These are phyloP conservation scores for Pterostichus madidus DNA, from an alignment of 2,888 invertebrate genomes.

Conservation along the genomic window DNA sequence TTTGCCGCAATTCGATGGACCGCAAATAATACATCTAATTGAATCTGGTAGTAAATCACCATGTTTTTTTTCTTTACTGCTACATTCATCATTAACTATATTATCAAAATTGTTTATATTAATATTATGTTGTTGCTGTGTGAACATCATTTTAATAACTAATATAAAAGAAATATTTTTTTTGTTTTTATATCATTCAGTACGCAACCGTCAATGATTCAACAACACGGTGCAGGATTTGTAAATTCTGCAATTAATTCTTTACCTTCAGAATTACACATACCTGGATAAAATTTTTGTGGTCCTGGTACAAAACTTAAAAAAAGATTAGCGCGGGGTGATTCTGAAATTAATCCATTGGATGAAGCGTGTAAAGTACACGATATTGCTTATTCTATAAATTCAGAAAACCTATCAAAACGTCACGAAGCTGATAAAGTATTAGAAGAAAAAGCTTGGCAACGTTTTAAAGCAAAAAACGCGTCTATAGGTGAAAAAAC, in stretches of 20 bases:
- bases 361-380: constrained; percentile 71
- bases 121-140: neutral
- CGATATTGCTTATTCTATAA: constrained; percentile 71
- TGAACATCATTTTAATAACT: neutral
- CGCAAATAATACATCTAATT: constrained; percentile 56
- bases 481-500: constrained; percentile 69
- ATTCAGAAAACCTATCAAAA: too few relatives aligned
- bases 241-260: constrained; percentile 47
- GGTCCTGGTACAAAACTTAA: constrained; percentile 68
- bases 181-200: too few relatives aligned
- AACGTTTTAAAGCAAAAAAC: constrained; percentile 70
- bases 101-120: constrained; percentile 33
- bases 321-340: constrained; percentile 70
- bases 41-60: constrained; percentile 18
- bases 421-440: too few relatives aligned
- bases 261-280: constrained; percentile 61
- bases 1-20: constrained; percentile 63
- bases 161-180: too few relatives aligned
- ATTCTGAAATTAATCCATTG: constrained; percentile 70
- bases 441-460: constrained; percentile 68
- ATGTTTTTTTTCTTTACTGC: neutral
- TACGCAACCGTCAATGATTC: too few relatives aligned
- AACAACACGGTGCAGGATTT: constrained; percentile 21
- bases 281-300: constrained; percentile 64
- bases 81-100: neutral